A percentile compares a stretch with the other conserved stretches of the same genome.
Conservation (phyloP, 2,113 vertebrate species). For the Pelecanus crispus region DNA sequence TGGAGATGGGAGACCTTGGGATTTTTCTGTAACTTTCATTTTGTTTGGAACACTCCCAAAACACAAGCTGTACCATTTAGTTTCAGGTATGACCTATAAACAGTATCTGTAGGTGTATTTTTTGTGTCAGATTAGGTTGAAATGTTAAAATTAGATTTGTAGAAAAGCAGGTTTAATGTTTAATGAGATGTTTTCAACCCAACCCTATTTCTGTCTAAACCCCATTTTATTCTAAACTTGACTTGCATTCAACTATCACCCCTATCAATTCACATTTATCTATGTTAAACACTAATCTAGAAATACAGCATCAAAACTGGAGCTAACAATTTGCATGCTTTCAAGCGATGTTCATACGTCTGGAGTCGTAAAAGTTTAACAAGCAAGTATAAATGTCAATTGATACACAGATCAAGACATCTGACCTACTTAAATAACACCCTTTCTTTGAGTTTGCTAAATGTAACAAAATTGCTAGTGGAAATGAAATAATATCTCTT, state of each 20-base stretch:
- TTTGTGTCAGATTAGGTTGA: neutral
- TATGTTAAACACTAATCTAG: neutral
- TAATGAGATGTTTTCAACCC: neutral
- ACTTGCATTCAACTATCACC: neutral
- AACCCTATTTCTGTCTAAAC: neutral
- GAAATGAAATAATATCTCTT: neutral
- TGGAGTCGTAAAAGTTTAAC: constrained; percentile 10
- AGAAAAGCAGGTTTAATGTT: neutral
- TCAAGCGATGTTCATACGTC: neutral
- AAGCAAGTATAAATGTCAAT: constrained; percentile 13
- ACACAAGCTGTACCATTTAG: neutral
- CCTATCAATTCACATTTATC: neutral
- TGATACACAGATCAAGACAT: neutral
- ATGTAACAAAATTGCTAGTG: neutral
- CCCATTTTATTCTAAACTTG: constrained; percentile 4
- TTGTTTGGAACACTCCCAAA: neutral
- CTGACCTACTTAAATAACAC: neutral
- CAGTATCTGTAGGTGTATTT: neutral
- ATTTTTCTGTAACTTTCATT: neutral
- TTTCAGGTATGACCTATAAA: neutral
- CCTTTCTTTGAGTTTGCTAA: constrained; percentile 15
- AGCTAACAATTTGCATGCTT: constrained; percentile 32
- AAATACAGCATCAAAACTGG: neutral
- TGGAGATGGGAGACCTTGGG: neutral
- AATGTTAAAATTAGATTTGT: neutral